Percentiles rank a stretch among this genome's conserved stretches.
Conservation (phyloP, 2,888 invertebrate genomes). For the Watsonalla cultraria region DNA sequence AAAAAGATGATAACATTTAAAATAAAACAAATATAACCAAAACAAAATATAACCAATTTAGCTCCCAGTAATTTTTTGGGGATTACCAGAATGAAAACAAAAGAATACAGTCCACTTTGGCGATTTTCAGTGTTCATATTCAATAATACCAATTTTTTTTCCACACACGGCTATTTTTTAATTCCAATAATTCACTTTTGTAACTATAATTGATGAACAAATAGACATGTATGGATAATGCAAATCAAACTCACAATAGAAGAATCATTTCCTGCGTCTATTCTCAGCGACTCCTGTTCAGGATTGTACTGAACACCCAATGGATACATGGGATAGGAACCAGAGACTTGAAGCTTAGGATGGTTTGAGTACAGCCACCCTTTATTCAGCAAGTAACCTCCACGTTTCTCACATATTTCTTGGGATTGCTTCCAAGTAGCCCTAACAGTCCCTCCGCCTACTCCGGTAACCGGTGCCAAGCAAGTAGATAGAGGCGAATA, state of each 20-base stretch:
- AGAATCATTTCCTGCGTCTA: constrained; percentile 26
- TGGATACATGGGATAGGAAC: constrained; percentile 28
- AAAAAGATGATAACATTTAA: too few species aligned
- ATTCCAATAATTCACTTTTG: too few species aligned
- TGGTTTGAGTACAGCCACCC: constrained; percentile 68
- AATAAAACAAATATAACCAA: too few species aligned
- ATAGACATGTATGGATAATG: constrained; percentile 14
- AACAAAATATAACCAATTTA: too few species aligned
- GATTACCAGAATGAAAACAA: too few species aligned
- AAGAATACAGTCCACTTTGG: too few species aligned
- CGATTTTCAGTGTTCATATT: too few species aligned
- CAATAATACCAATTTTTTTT: too few species aligned
- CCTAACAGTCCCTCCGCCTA: constrained; percentile 46
- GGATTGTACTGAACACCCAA: constrained; percentile 45
- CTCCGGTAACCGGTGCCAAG: constrained; percentile 36
- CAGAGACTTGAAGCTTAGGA: constrained; percentile 29
- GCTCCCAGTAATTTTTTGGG: too few species aligned
- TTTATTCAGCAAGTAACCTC: constrained; percentile 49
- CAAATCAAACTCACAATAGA: constrained; percentile 16
- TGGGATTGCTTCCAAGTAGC: constrained; percentile 62
- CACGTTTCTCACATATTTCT: constrained; percentile 43
- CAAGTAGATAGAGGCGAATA: constrained; percentile 57
- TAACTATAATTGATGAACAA: neutral
- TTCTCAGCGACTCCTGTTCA: constrained; percentile 31
- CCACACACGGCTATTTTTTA: too few species aligned